Evolutionary conservation across 2,113 vertebrate genomes (phyloP).

Genomic region (Nothobranchius furzeri): DNA sequence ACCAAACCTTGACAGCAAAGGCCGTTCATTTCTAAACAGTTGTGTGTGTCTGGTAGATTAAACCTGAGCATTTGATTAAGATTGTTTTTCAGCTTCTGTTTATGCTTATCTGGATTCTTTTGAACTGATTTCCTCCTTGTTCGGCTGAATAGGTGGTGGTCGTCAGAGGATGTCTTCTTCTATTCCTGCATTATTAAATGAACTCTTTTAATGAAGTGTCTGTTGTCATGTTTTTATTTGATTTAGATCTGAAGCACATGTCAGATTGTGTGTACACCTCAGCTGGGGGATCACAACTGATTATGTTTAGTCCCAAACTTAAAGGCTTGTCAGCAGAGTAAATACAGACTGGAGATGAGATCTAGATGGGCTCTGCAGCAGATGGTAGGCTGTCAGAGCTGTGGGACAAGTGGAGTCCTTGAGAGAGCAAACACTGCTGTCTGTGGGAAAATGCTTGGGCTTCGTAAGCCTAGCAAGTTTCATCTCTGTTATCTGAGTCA

Average conservation of each 20-base stretch:
- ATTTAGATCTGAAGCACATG: slow-evolving; percentile 14
- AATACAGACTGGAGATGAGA: slow-evolving; percentile 50
- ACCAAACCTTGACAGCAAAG: background rate
- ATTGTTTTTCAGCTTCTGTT: background rate
- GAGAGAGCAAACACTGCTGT: slow-evolving; percentile 54
- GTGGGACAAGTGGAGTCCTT: slow-evolving; percentile 36
- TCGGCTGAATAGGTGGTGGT: slow-evolving; percentile 69
- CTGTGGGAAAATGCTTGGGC: slow-evolving; percentile 49
- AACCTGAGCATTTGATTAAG: slow-evolving; percentile 9
- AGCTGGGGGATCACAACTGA: slow-evolving; percentile 38
- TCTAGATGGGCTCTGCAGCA: slow-evolving; percentile 62
- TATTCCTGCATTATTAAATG: slow-evolving; percentile 48
- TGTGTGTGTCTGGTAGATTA: slow-evolving; percentile 12
- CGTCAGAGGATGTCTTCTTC: slow-evolving; percentile 42
- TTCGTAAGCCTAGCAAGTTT: slow-evolving; percentile 52
- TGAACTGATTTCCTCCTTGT: slow-evolving; percentile 35
- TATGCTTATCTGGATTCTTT: slow-evolving; percentile 21
- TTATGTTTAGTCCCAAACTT: slow-evolving; percentile 48
- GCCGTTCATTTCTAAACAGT: slow-evolving; percentile 21
- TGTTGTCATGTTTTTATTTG: slow-evolving; percentile 15
- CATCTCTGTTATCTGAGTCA: slow-evolving; percentile 50
- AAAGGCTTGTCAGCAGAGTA: slow-evolving; percentile 46
- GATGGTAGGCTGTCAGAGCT: slow-evolving; percentile 71
- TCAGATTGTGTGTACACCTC: slow-evolving; percentile 4
- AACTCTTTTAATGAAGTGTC: slow-evolving; percentile 43